These are phyloP conservation scores for Xanthia togata DNA, from an alignment of 2,888 invertebrate species.

Conservation along the genomic window DNA sequence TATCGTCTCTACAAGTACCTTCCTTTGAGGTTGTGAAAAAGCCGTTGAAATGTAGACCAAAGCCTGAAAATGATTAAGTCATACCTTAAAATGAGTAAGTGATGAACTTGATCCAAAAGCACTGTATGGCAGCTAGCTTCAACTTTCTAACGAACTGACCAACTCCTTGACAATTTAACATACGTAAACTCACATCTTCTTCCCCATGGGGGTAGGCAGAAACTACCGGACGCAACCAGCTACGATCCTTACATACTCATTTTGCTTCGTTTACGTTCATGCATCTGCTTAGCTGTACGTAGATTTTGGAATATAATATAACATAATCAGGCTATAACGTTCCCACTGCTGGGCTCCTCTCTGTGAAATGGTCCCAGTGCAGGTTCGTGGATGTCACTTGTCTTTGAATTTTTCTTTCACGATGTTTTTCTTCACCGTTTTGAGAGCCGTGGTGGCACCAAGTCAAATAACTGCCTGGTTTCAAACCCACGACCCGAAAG, in stretches of 20 bases:
- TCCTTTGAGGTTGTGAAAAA: slow-evolving; percentile 66
- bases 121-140: background rate
- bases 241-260: background rate
- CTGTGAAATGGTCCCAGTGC: background rate
- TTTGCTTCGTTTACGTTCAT: no score
- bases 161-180: background rate
- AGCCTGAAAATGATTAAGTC: slow-evolving; percentile 57
- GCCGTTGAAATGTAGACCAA: slow-evolving; percentile 76
- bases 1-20: slow-evolving; percentile 68
- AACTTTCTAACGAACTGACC: background rate
- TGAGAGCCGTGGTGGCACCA: background rate
- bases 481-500: background rate
- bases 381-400: background rate
- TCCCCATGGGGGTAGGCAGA: background rate
- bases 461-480: background rate
- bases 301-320: background rate
- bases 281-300: background rate
- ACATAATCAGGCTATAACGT: background rate
- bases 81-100: background rate
- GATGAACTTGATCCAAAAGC: background rate
- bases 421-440: background rate
- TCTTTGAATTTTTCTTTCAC: background rate
- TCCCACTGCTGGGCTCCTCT: background rate
- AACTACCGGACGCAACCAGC: background rate
- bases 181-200: background rate